Conservation (phyloP, 2,113 vertebrate genomes). For the Nettapus auritus region DNA sequence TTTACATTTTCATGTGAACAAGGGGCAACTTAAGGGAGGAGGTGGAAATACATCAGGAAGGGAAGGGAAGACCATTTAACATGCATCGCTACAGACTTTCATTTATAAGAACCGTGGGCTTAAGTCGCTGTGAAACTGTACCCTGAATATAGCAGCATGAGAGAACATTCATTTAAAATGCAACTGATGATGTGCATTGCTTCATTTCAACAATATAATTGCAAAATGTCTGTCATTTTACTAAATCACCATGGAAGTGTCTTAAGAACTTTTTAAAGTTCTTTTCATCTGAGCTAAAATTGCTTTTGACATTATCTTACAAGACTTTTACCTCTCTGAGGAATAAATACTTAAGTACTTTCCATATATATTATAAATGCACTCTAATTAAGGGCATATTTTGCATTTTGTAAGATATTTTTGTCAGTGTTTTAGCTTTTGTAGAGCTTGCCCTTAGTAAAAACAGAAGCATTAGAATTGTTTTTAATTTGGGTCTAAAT, state of each 20-base stretch:
- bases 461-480: neutral
- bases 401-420: neutral
- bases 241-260: slow-evolving; percentile 2
- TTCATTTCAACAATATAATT: slow-evolving; percentile 32
- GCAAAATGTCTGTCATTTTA: slow-evolving; percentile 12
- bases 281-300: slow-evolving; percentile 27
- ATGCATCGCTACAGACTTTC: neutral
- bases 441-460: neutral
- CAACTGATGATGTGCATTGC: neutral
- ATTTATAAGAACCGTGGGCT: neutral
- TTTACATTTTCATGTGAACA: neutral
- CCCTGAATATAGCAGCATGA: neutral
- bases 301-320: neutral
- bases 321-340: slow-evolving; percentile 18
- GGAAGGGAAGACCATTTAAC: neutral
- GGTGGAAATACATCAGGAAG: neutral
- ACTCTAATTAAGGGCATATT: slow-evolving; percentile 28
- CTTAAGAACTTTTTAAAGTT: slow-evolving; percentile 17
- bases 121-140: neutral
- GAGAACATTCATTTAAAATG: neutral
- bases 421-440: neutral
- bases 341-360: slow-evolving; percentile 44
- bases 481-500: neutral
- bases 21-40: neutral
- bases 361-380: neutral